phyloP scores from a whole-genome alignment of 2,113 vertebrate genomes.

The Daphoenositta chrysoptera region DNA sequence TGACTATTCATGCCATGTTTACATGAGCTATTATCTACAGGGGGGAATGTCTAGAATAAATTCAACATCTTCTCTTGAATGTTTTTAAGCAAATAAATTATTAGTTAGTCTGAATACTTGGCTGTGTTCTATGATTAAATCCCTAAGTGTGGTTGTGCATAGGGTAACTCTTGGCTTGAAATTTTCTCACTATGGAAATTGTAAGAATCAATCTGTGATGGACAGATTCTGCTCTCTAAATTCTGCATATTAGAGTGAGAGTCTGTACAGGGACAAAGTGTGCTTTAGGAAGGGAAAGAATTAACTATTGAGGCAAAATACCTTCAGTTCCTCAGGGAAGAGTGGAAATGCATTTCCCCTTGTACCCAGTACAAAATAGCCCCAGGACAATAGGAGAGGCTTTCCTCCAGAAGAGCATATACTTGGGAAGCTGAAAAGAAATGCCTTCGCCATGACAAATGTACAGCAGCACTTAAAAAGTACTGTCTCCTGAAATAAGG shows the following conservation, averaged over 20 bases:
- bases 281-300: background rate
- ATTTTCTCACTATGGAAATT: background rate
- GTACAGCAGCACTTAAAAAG: background rate
- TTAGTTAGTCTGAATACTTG: background rate
- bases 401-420: background rate
- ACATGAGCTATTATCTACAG: background rate
- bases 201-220: background rate
- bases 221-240: background rate
- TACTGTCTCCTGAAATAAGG: background rate
- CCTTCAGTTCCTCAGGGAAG: background rate
- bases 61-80: background rate
- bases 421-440: background rate
- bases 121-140: background rate
- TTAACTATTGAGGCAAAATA: background rate
- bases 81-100: conserved; percentile 16
- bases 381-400: background rate
- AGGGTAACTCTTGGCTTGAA: background rate
- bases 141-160: background rate
- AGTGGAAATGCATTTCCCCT: background rate
- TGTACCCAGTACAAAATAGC: background rate
- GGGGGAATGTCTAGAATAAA: background rate
- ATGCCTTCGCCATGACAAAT: background rate
- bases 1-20: conserved; percentile 23
- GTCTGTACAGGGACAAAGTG: background rate
- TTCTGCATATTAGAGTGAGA: background rate